phyloP scores from a whole-genome alignment of 2,797 vertebrate genomes.

The Ataeniobius toweri region DNA sequence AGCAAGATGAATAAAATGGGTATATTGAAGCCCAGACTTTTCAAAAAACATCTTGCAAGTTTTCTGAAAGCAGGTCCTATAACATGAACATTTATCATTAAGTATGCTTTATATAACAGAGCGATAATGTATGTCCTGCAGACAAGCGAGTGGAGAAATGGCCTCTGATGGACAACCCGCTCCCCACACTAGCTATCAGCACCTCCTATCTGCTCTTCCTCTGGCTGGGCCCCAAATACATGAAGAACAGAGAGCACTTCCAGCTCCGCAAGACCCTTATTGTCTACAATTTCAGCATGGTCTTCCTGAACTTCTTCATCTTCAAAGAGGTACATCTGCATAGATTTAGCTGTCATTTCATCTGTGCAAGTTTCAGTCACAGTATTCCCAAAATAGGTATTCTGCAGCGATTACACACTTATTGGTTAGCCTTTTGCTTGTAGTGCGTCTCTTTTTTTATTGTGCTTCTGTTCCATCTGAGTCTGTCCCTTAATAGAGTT shows the following conservation, averaged over 20 bases:
- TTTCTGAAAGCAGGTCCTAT: neutral
- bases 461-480: conserved; percentile 13
- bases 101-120: conserved; percentile 29
- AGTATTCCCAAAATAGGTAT: neutral
- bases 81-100: neutral
- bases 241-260: conserved; percentile 94
- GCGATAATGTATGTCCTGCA: conserved; percentile 64
- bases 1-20: neutral
- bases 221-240: conserved; percentile 98
- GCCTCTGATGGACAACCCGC: conserved; percentile 95
- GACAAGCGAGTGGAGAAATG: conserved; percentile 98
- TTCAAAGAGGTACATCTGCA: conserved; percentile 90
- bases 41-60: neutral
- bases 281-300: conserved; percentile 98
- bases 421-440: neutral
- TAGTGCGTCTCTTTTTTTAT: neutral
- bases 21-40: neutral
- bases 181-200: conserved; percentile 94
- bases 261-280: conserved; percentile 94
- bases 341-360: neutral
- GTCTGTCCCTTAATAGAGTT: neutral
- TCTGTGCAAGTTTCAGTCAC: neutral
- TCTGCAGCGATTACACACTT: neutral
- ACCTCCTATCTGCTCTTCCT: conserved; percentile 94
- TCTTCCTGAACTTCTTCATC: conserved; percentile 98